Evolutionary conservation across 2,888 invertebrate species (phyloP), one percentile per base, ranked within the genome.

Genomic region (Zygogramma bicolorata): DNA sequence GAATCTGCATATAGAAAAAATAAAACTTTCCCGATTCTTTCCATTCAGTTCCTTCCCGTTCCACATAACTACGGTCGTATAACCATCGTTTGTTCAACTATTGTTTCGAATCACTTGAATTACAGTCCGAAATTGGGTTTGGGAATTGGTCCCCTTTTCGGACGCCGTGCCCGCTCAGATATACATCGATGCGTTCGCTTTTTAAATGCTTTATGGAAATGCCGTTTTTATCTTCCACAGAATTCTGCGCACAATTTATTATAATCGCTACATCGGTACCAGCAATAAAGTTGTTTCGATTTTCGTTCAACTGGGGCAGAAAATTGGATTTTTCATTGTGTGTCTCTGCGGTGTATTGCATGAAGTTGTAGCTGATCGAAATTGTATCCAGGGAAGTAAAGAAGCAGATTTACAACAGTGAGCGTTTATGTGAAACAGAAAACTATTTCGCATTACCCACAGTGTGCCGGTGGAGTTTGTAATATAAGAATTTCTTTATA

Each of bases 131-230:
- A 53, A 25, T 25, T 13, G 53, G 6, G 22, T 27, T 34, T 49
- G 61, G 68, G 61, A 60, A 61, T 61, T 46, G 68, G 15, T 18
- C 40, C 25, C 27, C n/a, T 53, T 53, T 53, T 61, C 18, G 20
- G 27, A 40, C 27, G 40, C 31, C 60, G 15, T 13, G 27, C 10
- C 25, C n/a, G n/a, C n/a, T n/a, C n/a, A 46, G 34, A 68, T 68
- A 68, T 25, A 59, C 42, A 29, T 59, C 67, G 34, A 59, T 59
- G 29, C 15, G n/a, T 57, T 31, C 42, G 29, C 59, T 40, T 58
- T 67, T 53, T n/a, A 66, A 22, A 59, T 18, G 58, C 27, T 66
- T 63, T 42, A 46, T 38, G 46, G 42, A 61, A 61, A 61, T 61
- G 27, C 25, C 4, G 25, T 34, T 13, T 22, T 40, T 60, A 60